Conservation (phyloP, 2,888 invertebrate species). For the Heliothis peltigera region DNA sequence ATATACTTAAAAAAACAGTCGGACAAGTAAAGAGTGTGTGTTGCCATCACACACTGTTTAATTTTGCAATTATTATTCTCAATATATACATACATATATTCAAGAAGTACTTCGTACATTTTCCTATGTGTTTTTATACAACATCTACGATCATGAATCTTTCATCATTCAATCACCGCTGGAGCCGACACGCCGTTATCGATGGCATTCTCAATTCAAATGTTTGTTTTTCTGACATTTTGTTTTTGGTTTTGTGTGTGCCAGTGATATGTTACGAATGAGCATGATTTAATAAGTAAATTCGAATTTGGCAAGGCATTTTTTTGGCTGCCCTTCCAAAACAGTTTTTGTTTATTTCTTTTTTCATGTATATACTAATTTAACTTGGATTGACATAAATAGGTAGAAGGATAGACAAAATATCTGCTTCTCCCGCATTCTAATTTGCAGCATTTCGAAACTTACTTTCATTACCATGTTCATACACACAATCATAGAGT, state of each 20-base stretch:
- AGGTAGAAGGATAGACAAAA: no score
- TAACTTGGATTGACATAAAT: no score
- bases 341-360: no score
- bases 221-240: conserved; percentile 28
- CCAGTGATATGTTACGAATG: conserved; percentile 19
- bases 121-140: conserved; percentile 4
- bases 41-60: not conserved
- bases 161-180: conserved; percentile 33
- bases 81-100: not conserved
- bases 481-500: not conserved
- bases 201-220: conserved; percentile 42
- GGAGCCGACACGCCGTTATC: conserved; percentile 31
- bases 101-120: not conserved
- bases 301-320: conserved; percentile 4
- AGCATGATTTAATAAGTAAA: not conserved
- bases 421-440: no score
- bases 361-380: no score
- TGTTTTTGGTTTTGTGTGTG: conserved; percentile 7
- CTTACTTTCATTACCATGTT: not conserved
- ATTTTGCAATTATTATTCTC: not conserved
- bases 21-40: no score
- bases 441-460: no score
- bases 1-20: no score
- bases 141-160: conserved; percentile 29
- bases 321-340: not conserved